Evolutionary conservation across 2,888 invertebrate species (phyloP).

Genomic region (Argyresthia goedartella): DNA sequence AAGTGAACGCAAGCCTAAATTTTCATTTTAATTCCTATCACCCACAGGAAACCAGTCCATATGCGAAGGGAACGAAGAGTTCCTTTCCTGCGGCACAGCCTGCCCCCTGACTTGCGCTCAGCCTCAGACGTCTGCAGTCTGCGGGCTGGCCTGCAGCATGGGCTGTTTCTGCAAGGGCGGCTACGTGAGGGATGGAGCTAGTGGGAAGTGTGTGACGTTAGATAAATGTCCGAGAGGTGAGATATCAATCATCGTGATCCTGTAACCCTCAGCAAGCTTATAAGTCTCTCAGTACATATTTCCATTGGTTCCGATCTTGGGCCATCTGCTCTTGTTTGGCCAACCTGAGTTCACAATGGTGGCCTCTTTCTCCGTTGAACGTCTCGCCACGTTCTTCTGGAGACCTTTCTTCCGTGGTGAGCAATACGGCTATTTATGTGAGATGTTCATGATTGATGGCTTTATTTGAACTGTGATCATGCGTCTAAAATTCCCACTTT

Average conservation of each 20-base stretch:
- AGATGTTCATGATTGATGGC: too few species aligned
- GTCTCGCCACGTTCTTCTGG: too few species aligned
- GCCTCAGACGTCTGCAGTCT: conserved; percentile 32
- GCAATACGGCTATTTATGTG: too few species aligned
- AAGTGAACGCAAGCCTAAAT: not conserved
- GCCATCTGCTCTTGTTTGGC: too few species aligned
- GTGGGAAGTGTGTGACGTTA: conserved; percentile 38
- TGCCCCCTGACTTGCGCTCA: conserved; percentile 45
- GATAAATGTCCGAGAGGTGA: conserved; percentile 49
- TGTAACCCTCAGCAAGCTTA: too few species aligned
- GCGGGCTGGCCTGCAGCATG: conserved; percentile 44
- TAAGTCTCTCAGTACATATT: too few species aligned
- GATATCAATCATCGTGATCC: not conserved
- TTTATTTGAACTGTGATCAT: too few species aligned
- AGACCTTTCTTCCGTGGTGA: too few species aligned
- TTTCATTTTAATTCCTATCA: conserved; percentile 19
- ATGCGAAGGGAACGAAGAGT: conserved; percentile 48
- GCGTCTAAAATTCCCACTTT: too few species aligned
- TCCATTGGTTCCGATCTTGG: too few species aligned
- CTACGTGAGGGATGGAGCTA: conserved; percentile 38
- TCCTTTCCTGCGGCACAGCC: conserved; percentile 43
- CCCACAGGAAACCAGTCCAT: conserved; percentile 14
- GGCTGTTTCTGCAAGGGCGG: conserved; percentile 58
- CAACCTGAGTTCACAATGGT: too few species aligned
- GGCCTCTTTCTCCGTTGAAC: too few species aligned